Conservation (phyloP, 92 coral and sea anemone genomes). For the Bergia sp. region DNA sequence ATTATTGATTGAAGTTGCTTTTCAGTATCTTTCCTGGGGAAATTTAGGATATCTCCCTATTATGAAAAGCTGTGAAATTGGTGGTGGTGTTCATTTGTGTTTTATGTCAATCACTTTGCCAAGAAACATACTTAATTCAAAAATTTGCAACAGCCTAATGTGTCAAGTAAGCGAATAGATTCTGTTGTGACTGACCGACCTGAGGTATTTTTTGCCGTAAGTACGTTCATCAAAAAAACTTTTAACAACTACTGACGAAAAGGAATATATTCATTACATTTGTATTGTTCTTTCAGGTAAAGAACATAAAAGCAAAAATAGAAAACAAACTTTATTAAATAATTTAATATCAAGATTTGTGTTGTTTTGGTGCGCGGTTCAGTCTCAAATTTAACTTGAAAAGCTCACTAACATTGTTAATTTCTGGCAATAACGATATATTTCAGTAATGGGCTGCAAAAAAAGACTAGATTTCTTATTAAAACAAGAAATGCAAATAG, state of each 20-base stretch:
- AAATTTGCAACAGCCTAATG: not conserved
- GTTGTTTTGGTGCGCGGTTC: not conserved
- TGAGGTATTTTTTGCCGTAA: not conserved
- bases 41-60: constrained; percentile 1
- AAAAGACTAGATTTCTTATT: not conserved
- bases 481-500: constrained; percentile 17
- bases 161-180: not conserved
- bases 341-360: not conserved
- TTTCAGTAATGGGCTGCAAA: not conserved
- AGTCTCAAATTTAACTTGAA: not conserved
- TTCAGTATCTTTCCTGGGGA: constrained; percentile 1
- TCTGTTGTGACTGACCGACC: not conserved
- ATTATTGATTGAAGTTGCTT: not conserved
- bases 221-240: not conserved
- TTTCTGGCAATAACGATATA: not conserved
- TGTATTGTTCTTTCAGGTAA: not conserved
- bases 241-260: not conserved
- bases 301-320: not conserved
- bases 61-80: not conserved
- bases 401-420: not conserved
- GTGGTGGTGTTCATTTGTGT: not conserved
- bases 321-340: not conserved
- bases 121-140: not conserved
- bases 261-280: not conserved
- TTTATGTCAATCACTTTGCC: constrained; percentile 31